A percentile compares a stretch with the other conserved stretches of the same genome.
These are phyloP conservation scores for Aplochiton taeniatus DNA, from an alignment of 2,797 vertebrate genomes.

Conservation along the genomic window DNA sequence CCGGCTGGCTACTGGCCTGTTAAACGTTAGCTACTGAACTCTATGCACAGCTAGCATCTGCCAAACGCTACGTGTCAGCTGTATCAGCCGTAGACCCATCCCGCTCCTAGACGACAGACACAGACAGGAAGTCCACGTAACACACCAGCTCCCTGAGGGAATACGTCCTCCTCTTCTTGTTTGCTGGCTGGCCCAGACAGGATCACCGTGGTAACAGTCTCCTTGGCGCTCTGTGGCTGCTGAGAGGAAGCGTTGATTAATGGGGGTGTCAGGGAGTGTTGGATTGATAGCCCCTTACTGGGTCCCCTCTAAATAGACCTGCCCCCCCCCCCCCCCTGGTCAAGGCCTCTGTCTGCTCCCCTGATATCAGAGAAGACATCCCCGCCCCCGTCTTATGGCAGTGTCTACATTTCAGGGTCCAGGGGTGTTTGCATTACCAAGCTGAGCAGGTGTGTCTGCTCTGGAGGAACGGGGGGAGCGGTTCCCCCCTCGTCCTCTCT, in stretches of 20 bases:
- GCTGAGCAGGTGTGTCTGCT: slow-evolving; percentile 54
- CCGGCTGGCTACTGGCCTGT: slow-evolving; percentile 25
- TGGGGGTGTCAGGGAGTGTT: neutral
- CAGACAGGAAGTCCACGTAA: neutral
- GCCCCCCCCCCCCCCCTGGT: too few species aligned
- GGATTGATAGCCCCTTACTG: neutral
- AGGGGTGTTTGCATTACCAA: too few species aligned
- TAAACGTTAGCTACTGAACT: neutral
- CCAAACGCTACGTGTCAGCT: neutral
- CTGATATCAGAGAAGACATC: too few species aligned
- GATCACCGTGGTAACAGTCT: slow-evolving; percentile 20
- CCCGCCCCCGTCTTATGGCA: too few species aligned
- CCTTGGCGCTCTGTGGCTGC: neutral
- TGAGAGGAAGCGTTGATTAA: slow-evolving; percentile 5
- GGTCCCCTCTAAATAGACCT: neutral
- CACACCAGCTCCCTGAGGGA: slow-evolving; percentile 5
- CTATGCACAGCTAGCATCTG: neutral
- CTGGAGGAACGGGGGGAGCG: slow-evolving; percentile 29
- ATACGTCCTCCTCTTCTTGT: slow-evolving; percentile 3
- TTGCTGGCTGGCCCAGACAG: neutral
- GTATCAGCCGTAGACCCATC: neutral
- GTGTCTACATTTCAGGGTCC: too few species aligned
- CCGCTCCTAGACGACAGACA: neutral
- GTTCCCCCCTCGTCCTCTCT: slow-evolving; percentile 42
- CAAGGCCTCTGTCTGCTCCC: too few species aligned